Evolutionary conservation across 2,797 vertebrate genomes (phyloP).

Genomic region (Monodelphis domestica): DNA sequence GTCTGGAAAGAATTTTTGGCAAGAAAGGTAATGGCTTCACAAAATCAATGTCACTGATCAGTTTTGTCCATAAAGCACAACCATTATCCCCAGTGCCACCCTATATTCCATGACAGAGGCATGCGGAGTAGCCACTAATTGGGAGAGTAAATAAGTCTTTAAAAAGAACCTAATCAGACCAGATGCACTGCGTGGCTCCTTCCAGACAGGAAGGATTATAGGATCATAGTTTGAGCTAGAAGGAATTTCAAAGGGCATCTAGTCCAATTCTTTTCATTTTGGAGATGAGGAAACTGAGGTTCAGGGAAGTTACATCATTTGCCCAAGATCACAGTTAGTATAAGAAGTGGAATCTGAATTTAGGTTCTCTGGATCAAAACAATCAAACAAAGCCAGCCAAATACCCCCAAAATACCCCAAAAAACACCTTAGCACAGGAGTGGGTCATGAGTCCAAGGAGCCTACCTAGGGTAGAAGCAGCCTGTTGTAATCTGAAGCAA

Average conservation of each 20-base stretch:
- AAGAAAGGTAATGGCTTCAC: neutral
- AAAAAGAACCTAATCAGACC: neutral
- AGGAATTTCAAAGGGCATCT: too few relatives aligned
- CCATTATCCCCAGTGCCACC: neutral
- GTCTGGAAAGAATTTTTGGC: neutral
- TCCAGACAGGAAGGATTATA: too few relatives aligned
- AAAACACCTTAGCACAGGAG: neutral
- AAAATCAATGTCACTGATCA: neutral
- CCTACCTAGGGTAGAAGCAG: neutral
- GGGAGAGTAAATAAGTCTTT: too few relatives aligned
- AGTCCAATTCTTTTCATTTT: neutral
- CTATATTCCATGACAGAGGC: neutral
- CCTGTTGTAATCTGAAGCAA: neutral
- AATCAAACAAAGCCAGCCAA: neutral
- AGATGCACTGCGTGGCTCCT: neutral
- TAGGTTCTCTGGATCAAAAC: neutral
- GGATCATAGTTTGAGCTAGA: too few relatives aligned
- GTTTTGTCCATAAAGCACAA: neutral
- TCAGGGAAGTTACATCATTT: neutral
- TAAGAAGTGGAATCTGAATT: neutral
- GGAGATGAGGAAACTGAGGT: neutral
- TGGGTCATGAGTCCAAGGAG: neutral
- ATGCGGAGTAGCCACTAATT: too few relatives aligned
- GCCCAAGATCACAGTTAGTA: neutral
- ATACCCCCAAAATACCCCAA: neutral